Evolutionary conservation across 2,797 vertebrate species (phyloP).

Genomic region (Taeniopygia guttata): DNA sequence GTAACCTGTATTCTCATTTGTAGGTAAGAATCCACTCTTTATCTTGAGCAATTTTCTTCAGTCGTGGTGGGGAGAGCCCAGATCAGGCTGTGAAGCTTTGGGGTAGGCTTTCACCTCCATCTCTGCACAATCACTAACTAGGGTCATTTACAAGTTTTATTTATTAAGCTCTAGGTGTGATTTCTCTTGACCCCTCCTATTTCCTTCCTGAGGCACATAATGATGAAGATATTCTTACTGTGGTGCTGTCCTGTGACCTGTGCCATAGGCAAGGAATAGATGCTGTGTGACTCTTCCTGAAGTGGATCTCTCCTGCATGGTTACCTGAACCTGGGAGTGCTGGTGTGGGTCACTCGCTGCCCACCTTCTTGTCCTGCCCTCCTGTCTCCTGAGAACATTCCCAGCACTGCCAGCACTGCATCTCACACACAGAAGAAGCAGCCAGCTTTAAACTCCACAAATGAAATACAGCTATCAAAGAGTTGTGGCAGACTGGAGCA

Average conservation of each 20-base stretch:
- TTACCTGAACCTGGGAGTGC: neutral
- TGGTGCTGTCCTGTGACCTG: neutral
- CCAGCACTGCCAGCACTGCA: neutral
- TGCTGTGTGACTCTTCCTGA: neutral
- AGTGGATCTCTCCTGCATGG: rapidly evolving
- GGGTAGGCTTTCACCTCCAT: neutral
- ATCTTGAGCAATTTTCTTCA: neutral
- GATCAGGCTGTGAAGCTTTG: neutral
- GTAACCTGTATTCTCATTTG: neutral
- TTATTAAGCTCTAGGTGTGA: neutral
- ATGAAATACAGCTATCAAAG: neutral
- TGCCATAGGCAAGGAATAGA: neutral
- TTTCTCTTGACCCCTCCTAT: neutral
- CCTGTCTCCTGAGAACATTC: neutral
- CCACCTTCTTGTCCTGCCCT: neutral
- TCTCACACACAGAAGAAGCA: neutral
- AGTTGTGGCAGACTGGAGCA: conserved; percentile 23
- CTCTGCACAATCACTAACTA: neutral
- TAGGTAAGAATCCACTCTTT: neutral
- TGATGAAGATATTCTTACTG: neutral
- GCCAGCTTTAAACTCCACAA: neutral
- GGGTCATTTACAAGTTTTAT: neutral
- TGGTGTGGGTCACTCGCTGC: neutral
- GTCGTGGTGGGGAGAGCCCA: neutral
- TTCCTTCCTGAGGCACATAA: neutral